Conservation (phyloP, 2,797 vertebrate species). For the Anguilla anguilla region DNA sequence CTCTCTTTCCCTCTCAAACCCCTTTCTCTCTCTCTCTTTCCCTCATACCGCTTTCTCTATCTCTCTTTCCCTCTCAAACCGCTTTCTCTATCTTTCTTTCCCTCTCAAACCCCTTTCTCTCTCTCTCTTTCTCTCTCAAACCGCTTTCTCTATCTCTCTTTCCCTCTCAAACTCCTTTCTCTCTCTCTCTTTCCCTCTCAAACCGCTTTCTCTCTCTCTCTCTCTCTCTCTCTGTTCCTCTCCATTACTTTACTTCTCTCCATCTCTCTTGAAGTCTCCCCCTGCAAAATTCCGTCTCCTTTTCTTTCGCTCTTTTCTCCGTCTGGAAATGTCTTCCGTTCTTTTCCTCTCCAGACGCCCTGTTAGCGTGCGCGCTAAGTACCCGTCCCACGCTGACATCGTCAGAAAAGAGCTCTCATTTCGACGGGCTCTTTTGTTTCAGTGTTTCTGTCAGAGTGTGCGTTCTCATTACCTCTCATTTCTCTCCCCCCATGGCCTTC, state of each 20-base stretch:
- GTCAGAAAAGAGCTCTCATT: neutral
- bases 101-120: neutral
- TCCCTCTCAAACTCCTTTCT: too few relatives aligned
- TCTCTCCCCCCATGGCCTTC: neutral
- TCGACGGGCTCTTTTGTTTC: neutral
- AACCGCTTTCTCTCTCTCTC: too few relatives aligned
- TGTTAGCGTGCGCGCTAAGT: neutral
- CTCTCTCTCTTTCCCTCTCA: neutral
- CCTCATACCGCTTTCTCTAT: too few relatives aligned
- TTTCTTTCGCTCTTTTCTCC: neutral
- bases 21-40: neutral
- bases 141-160: too few relatives aligned
- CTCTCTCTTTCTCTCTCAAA: neutral
- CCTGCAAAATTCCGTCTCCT: neutral
- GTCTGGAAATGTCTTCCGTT: neutral
- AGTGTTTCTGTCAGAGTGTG: neutral
- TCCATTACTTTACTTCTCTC: neutral
- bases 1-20: too few relatives aligned
- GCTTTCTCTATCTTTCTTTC: neutral
- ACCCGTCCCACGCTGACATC: neutral
- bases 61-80: too few relatives aligned
- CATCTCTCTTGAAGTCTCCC: neutral
- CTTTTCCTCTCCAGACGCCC: neutral
- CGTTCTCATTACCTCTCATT: neutral
- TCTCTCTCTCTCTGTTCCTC: neutral